A percentile compares a stretch with the other conserved stretches of the same genome.
Conservation (phyloP, 1,140 invertebrate species). For the Streblospio benedicti region DNA sequence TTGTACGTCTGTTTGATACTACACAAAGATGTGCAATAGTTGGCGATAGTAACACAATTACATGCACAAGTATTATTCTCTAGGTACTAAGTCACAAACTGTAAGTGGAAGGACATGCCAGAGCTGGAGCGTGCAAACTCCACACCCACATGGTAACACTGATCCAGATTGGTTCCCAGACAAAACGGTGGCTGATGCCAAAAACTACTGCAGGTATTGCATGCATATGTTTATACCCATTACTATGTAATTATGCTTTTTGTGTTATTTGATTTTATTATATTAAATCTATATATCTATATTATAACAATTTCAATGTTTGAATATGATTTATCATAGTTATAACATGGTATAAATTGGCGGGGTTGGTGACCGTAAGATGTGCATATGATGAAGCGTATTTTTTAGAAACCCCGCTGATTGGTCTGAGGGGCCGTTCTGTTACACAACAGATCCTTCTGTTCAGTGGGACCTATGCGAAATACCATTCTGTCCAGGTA, state of each 20-base stretch:
- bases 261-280: too few relatives aligned
- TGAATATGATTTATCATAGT: too few relatives aligned
- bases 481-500: neutral
- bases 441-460: neutral
- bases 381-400: too few relatives aligned
- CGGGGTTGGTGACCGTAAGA: too few relatives aligned
- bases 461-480: slow-evolving; percentile 5
- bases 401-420: slow-evolving; percentile 5
- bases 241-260: too few relatives aligned
- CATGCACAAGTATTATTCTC: too few relatives aligned
- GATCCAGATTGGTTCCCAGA: slow-evolving; percentile 14
- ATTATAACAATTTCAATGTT: too few relatives aligned
- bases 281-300: too few relatives aligned
- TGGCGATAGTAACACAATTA: too few relatives aligned
- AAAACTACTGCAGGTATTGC: slow-evolving; percentile 14
- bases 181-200: slow-evolving; percentile 4
- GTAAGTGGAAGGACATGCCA: slow-evolving; percentile 24
- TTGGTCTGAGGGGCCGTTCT: slow-evolving; percentile 1
- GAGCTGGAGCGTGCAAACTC: slow-evolving; percentile 20
- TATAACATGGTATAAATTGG: too few relatives aligned
- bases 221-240: slow-evolving; percentile 2
- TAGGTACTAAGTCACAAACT: slow-evolving; percentile 19
- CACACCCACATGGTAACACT: slow-evolving; percentile 19
- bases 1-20: too few relatives aligned
- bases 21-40: too few relatives aligned